Base-by-base conservation (phyloP, 1,140 invertebrate species). In the Matsumurasca onukii region DNA sequence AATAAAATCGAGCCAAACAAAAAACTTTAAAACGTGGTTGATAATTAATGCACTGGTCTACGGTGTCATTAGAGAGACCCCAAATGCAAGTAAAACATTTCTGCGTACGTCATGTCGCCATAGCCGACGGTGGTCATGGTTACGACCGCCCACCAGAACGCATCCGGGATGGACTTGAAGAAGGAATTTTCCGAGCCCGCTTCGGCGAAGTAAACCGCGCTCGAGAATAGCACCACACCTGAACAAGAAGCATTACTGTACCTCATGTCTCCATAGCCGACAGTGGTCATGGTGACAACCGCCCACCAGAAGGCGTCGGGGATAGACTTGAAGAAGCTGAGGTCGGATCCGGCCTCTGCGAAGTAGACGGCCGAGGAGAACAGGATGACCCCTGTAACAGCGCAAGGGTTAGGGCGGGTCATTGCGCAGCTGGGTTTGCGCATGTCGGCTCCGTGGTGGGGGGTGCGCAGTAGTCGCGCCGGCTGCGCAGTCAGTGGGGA, bases 311-410 rank as follows among this genome's bases (percentile, higher is more conserved):
- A 98, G 81, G 95, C 94, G 84, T 92, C 91, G 79, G 92, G 93
- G 86, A 98, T 98, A 83, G 94, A 97, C 87, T 97, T 97, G 90
- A 99, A 99, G 89, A 96, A 92, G 77, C 96, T 98, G 86, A 98
- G 98, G 84, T 92, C 91, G 82, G 90, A 94, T 82, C 98, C 93
- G 79, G 95, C 89, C 86, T 99, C 97, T 75, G 97, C 97, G 88
- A 99, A 99, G 90, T 98, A 99, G 78, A 99, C 95, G 78, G 97
- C 90, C 78, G 94, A 95, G 81, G 97, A 98, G 88, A 99, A 99
- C 83, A 99, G 93, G 81, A 99, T 95, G 85, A 99, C 98, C 86
- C 94, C 95, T 89, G 95, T 85, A 83, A 98, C 70, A 70, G 17
- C 15, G n/a, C 49, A 51, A 51, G 5, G n/a, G 49, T 20, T 17